Percentiles rank a stretch among this genome's conserved stretches.
These are phyloP conservation scores for Imbricaverruca yamaguchii DNA, from an alignment of 2,888 invertebrate species.

Conservation along the genomic window DNA sequence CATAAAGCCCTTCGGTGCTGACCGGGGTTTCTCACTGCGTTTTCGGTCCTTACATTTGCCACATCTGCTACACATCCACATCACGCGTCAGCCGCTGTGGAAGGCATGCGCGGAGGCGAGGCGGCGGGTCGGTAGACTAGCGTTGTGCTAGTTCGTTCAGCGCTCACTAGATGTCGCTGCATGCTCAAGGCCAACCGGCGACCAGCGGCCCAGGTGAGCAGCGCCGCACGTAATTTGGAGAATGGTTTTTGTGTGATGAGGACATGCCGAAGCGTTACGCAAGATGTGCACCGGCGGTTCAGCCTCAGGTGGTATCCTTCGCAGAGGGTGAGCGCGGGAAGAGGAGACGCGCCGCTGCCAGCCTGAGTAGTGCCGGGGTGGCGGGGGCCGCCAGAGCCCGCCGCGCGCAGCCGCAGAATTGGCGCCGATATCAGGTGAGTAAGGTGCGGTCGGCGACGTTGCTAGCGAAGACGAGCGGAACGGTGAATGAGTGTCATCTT, in stretches of 20 bases:
- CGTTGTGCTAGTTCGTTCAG: background rate
- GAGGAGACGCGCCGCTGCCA: background rate
- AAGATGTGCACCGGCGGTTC: conserved; percentile 3
- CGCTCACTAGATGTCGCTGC: background rate
- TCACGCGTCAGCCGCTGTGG: too few relatives aligned
- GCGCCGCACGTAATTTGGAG: conserved; percentile 14
- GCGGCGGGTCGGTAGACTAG: too few relatives aligned
- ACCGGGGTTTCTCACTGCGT: too few relatives aligned
- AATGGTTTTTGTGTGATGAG: conserved; percentile 17
- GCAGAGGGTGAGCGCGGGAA: background rate
- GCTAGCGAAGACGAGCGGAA: too few relatives aligned
- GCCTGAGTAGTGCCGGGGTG: background rate
- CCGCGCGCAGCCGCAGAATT: background rate
- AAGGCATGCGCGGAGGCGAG: too few relatives aligned
- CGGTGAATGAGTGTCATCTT: too few relatives aligned
- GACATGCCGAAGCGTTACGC: conserved; percentile 15
- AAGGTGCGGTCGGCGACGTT: background rate
- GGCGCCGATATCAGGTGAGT: conserved; percentile 4
- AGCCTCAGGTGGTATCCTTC: background rate
- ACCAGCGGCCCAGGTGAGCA: conserved; percentile 6
- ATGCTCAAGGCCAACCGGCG: conserved; percentile 6
- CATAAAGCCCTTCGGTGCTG: too few relatives aligned
- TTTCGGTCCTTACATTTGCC: too few relatives aligned
- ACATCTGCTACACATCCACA: too few relatives aligned
- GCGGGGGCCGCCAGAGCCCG: background rate